phyloP scores from a whole-genome alignment of 2,113 vertebrate genomes.

The Lophotis ruficrista region DNA sequence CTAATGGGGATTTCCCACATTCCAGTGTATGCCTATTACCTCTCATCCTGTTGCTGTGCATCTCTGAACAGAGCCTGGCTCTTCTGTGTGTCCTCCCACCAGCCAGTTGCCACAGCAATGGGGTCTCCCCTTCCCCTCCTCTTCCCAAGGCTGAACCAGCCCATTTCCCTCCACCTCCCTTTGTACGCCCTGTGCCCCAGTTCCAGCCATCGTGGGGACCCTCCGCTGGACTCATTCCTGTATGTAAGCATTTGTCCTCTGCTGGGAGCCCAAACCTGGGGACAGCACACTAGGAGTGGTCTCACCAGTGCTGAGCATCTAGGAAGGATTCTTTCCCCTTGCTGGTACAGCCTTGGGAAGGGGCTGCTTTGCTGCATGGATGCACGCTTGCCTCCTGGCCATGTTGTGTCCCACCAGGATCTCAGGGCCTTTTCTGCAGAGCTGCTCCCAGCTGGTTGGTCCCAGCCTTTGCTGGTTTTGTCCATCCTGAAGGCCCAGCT shows the following conservation, averaged over 20 bases:
- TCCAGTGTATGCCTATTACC: neutral
- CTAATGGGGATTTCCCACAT: slow-evolving; percentile 49
- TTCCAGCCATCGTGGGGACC: neutral
- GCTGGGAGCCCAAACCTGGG: neutral
- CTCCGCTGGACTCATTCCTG: neutral
- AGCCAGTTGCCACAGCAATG: neutral
- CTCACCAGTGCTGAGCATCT: neutral
- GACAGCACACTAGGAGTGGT: neutral
- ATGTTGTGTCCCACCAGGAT: neutral
- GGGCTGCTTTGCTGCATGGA: neutral
- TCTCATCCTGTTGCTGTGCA: neutral
- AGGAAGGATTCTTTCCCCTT: neutral
- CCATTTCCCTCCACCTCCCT: no score
- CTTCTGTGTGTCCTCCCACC: neutral
- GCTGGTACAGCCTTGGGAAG: neutral
- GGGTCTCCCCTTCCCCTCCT: neutral
- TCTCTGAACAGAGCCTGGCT: neutral
- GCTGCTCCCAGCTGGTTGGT: neutral
- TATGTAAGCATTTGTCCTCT: neutral
- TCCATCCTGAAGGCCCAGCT: neutral
- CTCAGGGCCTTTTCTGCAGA: neutral
- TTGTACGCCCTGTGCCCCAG: rapidly evolving
- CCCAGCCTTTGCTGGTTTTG: neutral
- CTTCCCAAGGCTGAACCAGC: neutral
- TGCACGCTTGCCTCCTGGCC: neutral